These are phyloP conservation scores for Hyposoter didymator DNA, from an alignment of 2,888 invertebrate species.

Conservation along the genomic window DNA sequence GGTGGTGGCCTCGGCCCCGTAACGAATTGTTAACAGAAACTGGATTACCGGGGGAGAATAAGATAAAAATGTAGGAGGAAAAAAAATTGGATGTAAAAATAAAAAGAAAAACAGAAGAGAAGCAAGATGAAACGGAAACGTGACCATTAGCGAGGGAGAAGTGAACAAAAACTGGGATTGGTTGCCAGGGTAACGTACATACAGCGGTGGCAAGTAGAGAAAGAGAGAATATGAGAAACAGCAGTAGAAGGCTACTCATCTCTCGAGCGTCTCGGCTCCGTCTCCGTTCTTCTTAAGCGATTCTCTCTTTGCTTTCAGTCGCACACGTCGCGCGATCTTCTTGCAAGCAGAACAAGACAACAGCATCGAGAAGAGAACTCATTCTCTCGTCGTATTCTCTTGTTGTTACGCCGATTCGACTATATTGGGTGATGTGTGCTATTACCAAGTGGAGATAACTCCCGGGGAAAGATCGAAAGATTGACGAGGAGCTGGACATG, in stretches of 20 bases:
- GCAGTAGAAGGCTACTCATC: slow-evolving; percentile 55
- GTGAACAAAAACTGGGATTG: slow-evolving; percentile 69
- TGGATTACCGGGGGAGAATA: slow-evolving; percentile 65
- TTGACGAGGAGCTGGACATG: slow-evolving; percentile 70
- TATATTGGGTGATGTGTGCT: slow-evolving; percentile 63
- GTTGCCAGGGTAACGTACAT: slow-evolving; percentile 68
- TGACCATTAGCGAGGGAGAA: slow-evolving; percentile 71
- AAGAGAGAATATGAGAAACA: slow-evolving; percentile 37
- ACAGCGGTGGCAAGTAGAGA: slow-evolving; percentile 53
- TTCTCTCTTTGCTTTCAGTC: slow-evolving; percentile 44
- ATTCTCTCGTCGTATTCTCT: slow-evolving; percentile 63
- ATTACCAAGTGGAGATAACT: slow-evolving; percentile 61
- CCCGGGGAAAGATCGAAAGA: slow-evolving; percentile 65
- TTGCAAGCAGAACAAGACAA: slow-evolving; percentile 57
- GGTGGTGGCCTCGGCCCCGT: slow-evolving; percentile 58
- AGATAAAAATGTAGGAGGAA: slow-evolving; percentile 24
- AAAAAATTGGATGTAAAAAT: slow-evolving; percentile 30
- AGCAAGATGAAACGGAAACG: slow-evolving; percentile 71
- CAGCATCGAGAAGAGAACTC: slow-evolving; percentile 43
- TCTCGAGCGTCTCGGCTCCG: slow-evolving; percentile 44
- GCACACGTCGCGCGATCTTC: slow-evolving; percentile 63
- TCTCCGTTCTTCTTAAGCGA: slow-evolving; percentile 55
- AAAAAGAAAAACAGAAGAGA: slow-evolving; percentile 40
- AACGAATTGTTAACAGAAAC: slow-evolving; percentile 73
- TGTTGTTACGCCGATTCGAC: slow-evolving; percentile 68